phyloP scores from a whole-genome alignment of 2,113 vertebrate species.

The Formicarius rufipectus region DNA sequence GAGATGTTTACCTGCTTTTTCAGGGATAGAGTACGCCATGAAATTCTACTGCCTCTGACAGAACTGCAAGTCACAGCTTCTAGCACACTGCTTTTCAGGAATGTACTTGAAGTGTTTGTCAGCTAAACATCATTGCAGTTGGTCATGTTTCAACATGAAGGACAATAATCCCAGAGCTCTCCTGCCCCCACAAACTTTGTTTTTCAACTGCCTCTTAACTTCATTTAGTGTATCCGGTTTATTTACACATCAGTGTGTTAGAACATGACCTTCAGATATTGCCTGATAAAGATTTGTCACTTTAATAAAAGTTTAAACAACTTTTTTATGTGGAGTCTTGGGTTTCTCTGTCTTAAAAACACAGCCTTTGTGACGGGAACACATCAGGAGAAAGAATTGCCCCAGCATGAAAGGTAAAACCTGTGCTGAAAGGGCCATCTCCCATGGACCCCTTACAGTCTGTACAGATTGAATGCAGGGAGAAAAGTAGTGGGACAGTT shows the following conservation, averaged over 20 bases:
- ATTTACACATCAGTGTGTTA: accelerated
- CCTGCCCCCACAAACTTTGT: neutral
- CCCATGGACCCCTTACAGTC: neutral
- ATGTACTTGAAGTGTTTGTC: neutral
- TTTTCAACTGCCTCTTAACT: neutral
- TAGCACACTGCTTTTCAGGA: neutral
- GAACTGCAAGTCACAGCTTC: neutral
- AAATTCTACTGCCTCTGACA: neutral
- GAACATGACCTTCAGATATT: neutral
- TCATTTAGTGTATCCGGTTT: neutral
- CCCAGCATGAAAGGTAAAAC: neutral
- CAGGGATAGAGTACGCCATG: neutral
- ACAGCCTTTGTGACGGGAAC: neutral
- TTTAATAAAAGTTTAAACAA: neutral
- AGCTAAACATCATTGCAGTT: neutral
- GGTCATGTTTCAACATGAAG: neutral
- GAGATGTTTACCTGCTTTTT: neutral
- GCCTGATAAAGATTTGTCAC: neutral
- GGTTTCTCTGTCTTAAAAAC: neutral
- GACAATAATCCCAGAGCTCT: neutral
- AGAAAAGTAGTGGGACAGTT: neutral
- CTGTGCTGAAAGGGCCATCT: neutral
- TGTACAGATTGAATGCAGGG: neutral
- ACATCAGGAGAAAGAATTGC: neutral
- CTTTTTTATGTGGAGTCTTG: neutral